Percentiles rank a stretch among this genome's conserved stretches.
Evolutionary conservation across 2,888 invertebrate species (phyloP).

Genomic region (Melanostoma scalare): DNA sequence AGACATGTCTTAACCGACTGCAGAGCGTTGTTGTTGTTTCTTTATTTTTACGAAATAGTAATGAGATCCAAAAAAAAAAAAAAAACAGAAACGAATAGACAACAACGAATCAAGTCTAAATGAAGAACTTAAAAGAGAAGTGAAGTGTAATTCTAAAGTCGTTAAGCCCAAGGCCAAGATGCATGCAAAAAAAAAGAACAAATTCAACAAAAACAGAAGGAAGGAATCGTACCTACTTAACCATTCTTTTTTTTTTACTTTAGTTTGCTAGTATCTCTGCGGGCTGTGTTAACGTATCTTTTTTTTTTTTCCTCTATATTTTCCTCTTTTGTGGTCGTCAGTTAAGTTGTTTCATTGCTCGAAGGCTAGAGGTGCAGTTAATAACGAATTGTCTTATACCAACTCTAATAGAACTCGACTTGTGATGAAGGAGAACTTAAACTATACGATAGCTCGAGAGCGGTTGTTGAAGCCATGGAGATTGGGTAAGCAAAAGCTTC

Average conservation of each 20-base stretch:
- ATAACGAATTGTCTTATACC: constrained; percentile 70
- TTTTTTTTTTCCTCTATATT: constrained; percentile 28
- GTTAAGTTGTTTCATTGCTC: constrained; percentile 61
- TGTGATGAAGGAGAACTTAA: constrained; percentile 58
- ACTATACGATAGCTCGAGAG: constrained; percentile 1
- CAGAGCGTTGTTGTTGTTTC: constrained; percentile 1
- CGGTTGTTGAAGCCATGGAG: constrained; percentile 15
- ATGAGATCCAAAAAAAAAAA: constrained; percentile 17
- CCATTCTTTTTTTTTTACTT: constrained; percentile 44
- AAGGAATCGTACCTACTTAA: constrained; percentile 65
- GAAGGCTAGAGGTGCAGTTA: constrained; percentile 73
- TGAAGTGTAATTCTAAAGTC: constrained; percentile 72
- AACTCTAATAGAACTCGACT: constrained; percentile 64
- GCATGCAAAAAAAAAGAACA: constrained; percentile 60
- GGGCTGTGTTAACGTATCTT: constrained; percentile 36
- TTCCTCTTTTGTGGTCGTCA: constrained; percentile 59
- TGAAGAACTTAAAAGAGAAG: constrained; percentile 68
- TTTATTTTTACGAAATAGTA: constrained; percentile 37
- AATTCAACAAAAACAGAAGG: constrained; percentile 46
- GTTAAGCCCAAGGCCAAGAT: constrained; percentile 73
- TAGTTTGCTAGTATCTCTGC: constrained; percentile 45
- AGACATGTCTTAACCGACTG: constrained; percentile 42
- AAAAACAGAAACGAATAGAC: constrained; percentile 27
- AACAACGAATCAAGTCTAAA: constrained; percentile 67
- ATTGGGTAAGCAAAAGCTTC: constrained; percentile 34